Conservation (phyloP, 2,888 invertebrate species). For the Amiota minor region DNA sequence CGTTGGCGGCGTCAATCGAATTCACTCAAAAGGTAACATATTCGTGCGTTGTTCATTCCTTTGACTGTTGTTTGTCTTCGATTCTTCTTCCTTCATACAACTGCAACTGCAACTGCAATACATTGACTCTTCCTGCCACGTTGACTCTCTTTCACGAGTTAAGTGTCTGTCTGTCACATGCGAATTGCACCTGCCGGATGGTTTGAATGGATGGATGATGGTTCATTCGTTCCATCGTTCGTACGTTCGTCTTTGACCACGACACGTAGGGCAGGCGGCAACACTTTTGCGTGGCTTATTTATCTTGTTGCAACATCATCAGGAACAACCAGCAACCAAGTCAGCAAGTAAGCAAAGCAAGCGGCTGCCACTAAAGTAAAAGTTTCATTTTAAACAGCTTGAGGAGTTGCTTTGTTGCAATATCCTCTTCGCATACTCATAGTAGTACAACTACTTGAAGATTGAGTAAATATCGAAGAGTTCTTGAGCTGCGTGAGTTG, state of each 20-base stretch:
- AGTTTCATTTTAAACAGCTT: slow-evolving; percentile 55
- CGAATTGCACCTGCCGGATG: slow-evolving; percentile 70
- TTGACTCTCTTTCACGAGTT: slow-evolving; percentile 47
- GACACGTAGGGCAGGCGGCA: not conserved
- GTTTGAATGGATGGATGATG: slow-evolving; percentile 47
- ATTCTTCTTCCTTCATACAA: slow-evolving; percentile 43
- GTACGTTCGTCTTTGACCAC: too few species aligned
- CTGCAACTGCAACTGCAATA: too few species aligned
- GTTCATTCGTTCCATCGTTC: too few species aligned
- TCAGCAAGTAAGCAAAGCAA: too few species aligned
- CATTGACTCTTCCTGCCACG: slow-evolving; percentile 32
- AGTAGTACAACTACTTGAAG: slow-evolving; percentile 12
- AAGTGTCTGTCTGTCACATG: slow-evolving; percentile 67
- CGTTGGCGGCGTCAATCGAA: not conserved
- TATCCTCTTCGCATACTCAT: slow-evolving; percentile 16
- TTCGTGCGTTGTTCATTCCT: slow-evolving; percentile 18
- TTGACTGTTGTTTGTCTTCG: slow-evolving; percentile 17
- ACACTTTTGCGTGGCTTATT: slow-evolving; percentile 64
- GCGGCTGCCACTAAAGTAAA: slow-evolving; percentile 34
- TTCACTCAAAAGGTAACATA: not conserved
- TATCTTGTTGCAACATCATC: slow-evolving; percentile 60
- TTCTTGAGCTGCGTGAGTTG: slow-evolving; percentile 13
- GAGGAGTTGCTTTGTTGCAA: slow-evolving; percentile 22
- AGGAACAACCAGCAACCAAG: not conserved
- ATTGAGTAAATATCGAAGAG: slow-evolving; percentile 30